Percentiles rank a stretch among this genome's conserved stretches.
These are phyloP conservation scores for Trematocara macrostoma DNA, from an alignment of 2,113 vertebrate genomes.

Conservation along the genomic window DNA sequence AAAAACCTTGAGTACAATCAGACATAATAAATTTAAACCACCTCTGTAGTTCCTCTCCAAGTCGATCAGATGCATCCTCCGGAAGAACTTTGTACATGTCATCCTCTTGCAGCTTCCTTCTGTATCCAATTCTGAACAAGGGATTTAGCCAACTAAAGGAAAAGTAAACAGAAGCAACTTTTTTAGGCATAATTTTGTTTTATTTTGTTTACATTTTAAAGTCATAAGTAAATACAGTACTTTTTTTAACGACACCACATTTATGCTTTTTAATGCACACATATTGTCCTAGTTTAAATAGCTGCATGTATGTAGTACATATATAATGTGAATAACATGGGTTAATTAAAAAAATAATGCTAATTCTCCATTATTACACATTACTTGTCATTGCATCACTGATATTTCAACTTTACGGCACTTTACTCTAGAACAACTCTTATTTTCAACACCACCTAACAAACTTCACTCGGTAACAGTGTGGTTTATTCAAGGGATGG, in stretches of 20 bases:
- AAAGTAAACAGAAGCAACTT: background rate
- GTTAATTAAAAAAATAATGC: background rate
- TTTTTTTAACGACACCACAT: background rate
- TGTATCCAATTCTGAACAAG: conserved; percentile 82
- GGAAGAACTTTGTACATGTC: conserved; percentile 89
- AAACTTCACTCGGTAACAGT: background rate
- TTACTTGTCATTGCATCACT: background rate
- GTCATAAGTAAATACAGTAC: background rate
- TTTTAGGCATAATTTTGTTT: background rate
- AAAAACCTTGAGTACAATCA: background rate
- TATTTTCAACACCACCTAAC: background rate
- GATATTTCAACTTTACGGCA: background rate
- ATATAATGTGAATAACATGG: background rate
- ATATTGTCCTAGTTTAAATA: background rate
- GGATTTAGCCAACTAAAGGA: conserved; percentile 86
- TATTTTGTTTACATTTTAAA: background rate
- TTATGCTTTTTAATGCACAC: background rate
- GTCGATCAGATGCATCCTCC: conserved; percentile 81
- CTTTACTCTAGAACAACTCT: background rate
- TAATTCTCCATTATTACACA: background rate
- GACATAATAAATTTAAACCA: background rate
- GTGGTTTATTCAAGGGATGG: background rate
- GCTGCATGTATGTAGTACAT: background rate
- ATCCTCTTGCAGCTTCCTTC: conserved; percentile 84
- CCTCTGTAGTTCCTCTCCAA: conserved; percentile 84